Conservation (phyloP, 2,113 vertebrate species). For the Edolisoma coerulescens region DNA sequence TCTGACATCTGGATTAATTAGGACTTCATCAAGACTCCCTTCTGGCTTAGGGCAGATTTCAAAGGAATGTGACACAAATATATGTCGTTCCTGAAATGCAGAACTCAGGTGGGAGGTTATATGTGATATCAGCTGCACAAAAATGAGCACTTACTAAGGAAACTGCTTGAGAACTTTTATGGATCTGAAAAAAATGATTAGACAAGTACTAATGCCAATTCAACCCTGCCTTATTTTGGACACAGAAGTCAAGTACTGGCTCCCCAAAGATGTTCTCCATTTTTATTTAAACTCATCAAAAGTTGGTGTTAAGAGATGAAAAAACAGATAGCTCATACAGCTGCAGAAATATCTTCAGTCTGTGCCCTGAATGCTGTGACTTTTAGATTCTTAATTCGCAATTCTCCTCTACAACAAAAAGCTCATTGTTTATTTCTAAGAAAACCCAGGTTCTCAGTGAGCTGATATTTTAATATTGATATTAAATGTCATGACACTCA, state of each 20-base stretch:
- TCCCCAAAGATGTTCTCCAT: background rate
- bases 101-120: background rate
- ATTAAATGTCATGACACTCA: background rate
- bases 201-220: background rate
- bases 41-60: background rate
- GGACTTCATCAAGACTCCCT: background rate
- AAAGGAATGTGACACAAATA: rapidly evolving
- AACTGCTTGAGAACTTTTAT: background rate
- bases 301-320: background rate
- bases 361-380: background rate
- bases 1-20: background rate
- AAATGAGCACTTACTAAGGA: background rate
- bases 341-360: background rate
- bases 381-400: background rate
- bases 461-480: background rate
- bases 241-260: background rate
- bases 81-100: background rate
- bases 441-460: background rate
- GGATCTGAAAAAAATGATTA: background rate
- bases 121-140: background rate
- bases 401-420: background rate
- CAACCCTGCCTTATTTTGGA: background rate
- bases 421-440: background rate
- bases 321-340: background rate
- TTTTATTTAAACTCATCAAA: background rate